These are phyloP conservation scores for Campoplex capitator DNA, from an alignment of 2,888 invertebrate species.

Conservation along the genomic window DNA sequence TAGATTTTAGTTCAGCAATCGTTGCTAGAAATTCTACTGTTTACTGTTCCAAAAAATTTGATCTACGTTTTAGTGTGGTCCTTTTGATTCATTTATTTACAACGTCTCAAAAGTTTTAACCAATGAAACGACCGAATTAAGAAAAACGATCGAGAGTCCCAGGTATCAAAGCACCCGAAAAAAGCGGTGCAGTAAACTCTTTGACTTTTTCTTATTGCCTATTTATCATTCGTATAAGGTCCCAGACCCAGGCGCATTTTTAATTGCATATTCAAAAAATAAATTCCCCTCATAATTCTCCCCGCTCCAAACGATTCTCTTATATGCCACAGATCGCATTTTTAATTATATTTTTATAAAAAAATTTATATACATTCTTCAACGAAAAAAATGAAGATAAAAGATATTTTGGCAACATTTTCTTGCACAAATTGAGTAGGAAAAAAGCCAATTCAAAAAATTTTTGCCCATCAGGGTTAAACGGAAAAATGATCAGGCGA, in stretches of 20 bases:
- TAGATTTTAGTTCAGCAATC: background rate
- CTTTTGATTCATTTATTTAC: background rate
- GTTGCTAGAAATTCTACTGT: background rate
- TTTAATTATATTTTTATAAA: background rate
- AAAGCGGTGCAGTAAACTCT: slow-evolving; percentile 14
- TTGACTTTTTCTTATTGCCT: slow-evolving; percentile 14
- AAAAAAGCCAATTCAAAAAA: background rate
- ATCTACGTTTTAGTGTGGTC: background rate
- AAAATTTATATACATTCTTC: background rate
- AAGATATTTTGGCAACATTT: background rate
- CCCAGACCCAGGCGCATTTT: slow-evolving; percentile 9
- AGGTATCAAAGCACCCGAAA: slow-evolving; percentile 15
- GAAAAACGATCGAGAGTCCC: slow-evolving; percentile 5
- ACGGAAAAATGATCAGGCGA: slow-evolving; percentile 41
- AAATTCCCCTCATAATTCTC: slow-evolving; percentile 22
- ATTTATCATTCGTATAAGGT: slow-evolving; percentile 18
- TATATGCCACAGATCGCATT: background rate
- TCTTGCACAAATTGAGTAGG: background rate
- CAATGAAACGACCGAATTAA: slow-evolving; percentile 1
- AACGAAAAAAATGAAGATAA: background rate
- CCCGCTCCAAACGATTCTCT: background rate
- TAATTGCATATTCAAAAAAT: slow-evolving; percentile 13
- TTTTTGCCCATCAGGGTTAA: background rate
- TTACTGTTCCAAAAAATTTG: background rate
- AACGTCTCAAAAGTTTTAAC: background rate